phyloP scores from a whole-genome alignment of 2,113 vertebrate species.

The Dasyornis broadbenti region DNA sequence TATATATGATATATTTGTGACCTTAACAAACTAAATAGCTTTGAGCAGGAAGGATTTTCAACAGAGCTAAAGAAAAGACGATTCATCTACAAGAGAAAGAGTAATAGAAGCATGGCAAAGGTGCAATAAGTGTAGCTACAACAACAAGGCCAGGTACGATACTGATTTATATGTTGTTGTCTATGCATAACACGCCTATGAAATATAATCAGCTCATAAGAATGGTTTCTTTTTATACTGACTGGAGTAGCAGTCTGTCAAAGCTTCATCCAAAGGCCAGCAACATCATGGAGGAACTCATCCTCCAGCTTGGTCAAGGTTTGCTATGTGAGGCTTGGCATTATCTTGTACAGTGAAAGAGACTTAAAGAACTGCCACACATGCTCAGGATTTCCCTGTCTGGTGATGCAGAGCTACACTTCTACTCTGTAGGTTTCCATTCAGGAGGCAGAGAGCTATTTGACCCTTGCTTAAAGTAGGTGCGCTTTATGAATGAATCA shows the following conservation, averaged over 20 bases:
- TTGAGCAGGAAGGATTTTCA: neutral
- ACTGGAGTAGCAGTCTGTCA: neutral
- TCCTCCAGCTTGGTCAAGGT: accelerated
- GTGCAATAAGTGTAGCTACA: neutral
- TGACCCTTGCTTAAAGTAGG: neutral
- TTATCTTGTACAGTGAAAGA: neutral
- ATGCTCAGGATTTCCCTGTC: neutral
- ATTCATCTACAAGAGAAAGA: neutral
- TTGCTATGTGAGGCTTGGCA: accelerated
- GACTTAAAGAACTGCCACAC: neutral
- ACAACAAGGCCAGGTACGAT: neutral
- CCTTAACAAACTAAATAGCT: neutral
- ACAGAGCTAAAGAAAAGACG: neutral
- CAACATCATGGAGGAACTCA: neutral
- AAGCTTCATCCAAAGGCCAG: neutral
- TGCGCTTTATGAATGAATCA: neutral
- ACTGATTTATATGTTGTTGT: neutral
- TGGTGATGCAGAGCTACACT: neutral
- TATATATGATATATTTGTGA: neutral
- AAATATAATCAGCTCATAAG: neutral
- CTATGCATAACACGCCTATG: neutral
- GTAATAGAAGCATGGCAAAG: neutral
- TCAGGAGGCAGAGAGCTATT: neutral
- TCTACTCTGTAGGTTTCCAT: neutral
- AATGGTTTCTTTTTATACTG: neutral